A percentile compares a stretch with the other conserved stretches of the same genome.
Evolutionary conservation across 2,113 vertebrate species (phyloP).

Genomic region (Sitta europaea): DNA sequence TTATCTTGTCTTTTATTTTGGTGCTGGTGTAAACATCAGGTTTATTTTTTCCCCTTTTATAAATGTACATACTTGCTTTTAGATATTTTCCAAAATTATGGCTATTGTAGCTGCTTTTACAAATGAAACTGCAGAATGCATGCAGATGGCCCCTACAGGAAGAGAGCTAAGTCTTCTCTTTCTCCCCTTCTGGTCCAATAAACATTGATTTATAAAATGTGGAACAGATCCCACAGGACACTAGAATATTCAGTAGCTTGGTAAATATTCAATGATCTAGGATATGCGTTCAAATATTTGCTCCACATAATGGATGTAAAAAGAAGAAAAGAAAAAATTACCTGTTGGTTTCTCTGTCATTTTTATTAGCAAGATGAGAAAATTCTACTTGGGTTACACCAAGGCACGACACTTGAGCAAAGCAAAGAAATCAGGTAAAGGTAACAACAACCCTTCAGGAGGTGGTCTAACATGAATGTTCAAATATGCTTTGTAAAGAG

Average conservation of each 20-base stretch:
- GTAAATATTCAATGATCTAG: constrained; percentile 24
- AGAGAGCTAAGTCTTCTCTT: background rate
- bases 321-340: background rate
- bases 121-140: background rate
- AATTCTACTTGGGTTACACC: background rate
- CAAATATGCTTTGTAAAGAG: background rate
- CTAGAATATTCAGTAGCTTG: constrained; percentile 34
- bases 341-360: background rate
- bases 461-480: background rate
- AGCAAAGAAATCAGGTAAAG: background rate
- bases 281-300: background rate
- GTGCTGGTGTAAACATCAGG: background rate
- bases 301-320: background rate
- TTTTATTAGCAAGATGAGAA: background rate
- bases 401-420: background rate
- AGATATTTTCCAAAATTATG: background rate
- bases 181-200: constrained; percentile 22
- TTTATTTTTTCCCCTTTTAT: background rate
- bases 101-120: background rate
- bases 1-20: background rate
- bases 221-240: constrained; percentile 38
- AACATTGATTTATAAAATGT: constrained; percentile 43
- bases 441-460: background rate
- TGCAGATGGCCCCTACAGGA: background rate
- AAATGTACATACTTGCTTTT: background rate